Percentiles rank a stretch among this genome's conserved stretches.
These are phyloP conservation scores for Montipora foliosa DNA, from an alignment of 64 coral and sea anemone species.

Conservation along the genomic window DNA sequence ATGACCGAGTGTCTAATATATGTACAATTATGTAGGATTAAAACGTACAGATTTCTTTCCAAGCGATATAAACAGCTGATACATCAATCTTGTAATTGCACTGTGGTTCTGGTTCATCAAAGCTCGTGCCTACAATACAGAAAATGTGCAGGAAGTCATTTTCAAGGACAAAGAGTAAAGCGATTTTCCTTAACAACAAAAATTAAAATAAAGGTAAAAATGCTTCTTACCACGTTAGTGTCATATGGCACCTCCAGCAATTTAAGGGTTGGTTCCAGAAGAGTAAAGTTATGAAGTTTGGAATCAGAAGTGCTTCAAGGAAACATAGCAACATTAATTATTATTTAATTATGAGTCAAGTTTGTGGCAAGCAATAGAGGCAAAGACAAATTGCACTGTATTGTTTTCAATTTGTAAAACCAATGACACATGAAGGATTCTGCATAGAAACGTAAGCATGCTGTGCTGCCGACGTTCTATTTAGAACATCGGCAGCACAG, in stretches of 20 bases:
- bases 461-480: no score
- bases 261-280: constrained; percentile 94
- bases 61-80: constrained; percentile 95
- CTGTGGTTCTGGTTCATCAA: constrained; percentile 98
- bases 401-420: neutral
- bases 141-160: neutral
- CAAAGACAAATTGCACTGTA: neutral
- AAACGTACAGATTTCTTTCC: constrained; percentile 89
- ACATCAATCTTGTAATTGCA: constrained; percentile 87
- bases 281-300: constrained; percentile 96
- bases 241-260: constrained; percentile 96
- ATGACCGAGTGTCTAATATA: no score
- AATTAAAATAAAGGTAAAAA: neutral
- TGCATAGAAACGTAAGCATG: no score
- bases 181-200: neutral
- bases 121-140: constrained; percentile 70
- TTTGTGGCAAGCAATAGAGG: neutral
- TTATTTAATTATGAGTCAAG: neutral
- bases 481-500: no score
- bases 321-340: neutral
- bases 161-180: no score
- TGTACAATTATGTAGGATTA: neutral
- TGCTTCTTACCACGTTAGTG: constrained; percentile 90
- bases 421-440: no score
- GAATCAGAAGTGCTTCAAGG: constrained; percentile 92